Conservation (phyloP, 2,888 invertebrate species). For the Eupithecia exiguata region DNA sequence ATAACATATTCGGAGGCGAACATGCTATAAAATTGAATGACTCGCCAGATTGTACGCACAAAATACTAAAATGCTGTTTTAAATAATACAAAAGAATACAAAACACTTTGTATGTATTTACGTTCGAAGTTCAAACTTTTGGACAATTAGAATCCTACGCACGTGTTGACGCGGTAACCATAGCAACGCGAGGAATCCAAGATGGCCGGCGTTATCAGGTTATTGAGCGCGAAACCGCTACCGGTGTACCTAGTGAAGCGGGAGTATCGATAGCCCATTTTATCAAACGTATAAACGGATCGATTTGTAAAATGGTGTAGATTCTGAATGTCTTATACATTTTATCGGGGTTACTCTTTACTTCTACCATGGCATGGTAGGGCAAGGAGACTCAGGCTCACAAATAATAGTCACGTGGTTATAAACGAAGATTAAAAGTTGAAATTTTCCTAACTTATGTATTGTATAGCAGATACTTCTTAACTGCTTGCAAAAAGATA, state of each 20-base stretch:
- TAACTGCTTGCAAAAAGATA: too few species aligned
- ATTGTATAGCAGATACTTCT: too few species aligned
- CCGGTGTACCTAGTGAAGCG: slow-evolving; percentile 34
- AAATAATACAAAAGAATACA: slow-evolving; percentile 20
- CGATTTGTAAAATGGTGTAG: neutral
- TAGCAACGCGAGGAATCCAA: slow-evolving; percentile 70
- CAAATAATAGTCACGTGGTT: neutral
- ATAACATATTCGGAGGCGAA: slow-evolving; percentile 30
- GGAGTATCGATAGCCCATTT: slow-evolving; percentile 28
- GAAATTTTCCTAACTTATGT: too few species aligned
- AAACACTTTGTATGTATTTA: slow-evolving; percentile 16
- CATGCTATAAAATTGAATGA: slow-evolving; percentile 24
- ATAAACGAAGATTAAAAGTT: too few species aligned
- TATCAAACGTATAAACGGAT: neutral
- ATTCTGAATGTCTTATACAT: neutral
- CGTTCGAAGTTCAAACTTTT: slow-evolving; percentile 18
- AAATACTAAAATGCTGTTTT: slow-evolving; percentile 33
- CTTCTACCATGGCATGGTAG: neutral
- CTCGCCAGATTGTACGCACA: slow-evolving; percentile 18
- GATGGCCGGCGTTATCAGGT: slow-evolving; percentile 71
- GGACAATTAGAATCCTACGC: slow-evolving; percentile 53
- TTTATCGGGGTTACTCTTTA: neutral
- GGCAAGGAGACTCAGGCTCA: neutral
- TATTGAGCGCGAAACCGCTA: slow-evolving; percentile 53
- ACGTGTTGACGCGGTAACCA: slow-evolving; percentile 68